Percentiles rank a stretch among this genome's conserved stretches.
Conservation (phyloP, 1,140 invertebrate species). For the Ganaspis sp. region DNA sequence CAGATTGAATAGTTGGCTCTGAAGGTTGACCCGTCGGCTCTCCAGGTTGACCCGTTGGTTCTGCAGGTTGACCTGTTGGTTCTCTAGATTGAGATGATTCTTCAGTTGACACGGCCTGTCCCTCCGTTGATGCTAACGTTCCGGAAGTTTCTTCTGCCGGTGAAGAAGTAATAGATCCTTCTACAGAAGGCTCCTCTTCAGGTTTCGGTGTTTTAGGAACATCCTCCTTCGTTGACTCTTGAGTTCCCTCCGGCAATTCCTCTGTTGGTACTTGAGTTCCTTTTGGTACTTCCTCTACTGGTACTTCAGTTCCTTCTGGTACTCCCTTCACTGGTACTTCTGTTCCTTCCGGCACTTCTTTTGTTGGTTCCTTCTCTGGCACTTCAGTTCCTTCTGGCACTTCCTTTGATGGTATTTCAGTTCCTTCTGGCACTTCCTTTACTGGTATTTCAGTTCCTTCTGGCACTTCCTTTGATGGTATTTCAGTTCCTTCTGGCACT, state of each 20-base stretch:
- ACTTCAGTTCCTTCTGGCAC: constrained; percentile 42
- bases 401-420: constrained; percentile 17
- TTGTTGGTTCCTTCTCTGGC: too few relatives aligned
- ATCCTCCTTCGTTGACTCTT: too few relatives aligned
- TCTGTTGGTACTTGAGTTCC: background rate
- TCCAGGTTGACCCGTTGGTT: too few relatives aligned
- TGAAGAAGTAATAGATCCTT: background rate
- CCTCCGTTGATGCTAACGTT: background rate
- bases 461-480: background rate
- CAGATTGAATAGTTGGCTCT: too few relatives aligned
- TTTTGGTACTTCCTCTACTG: constrained; percentile 29
- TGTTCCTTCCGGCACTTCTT: too few relatives aligned
- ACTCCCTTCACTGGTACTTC: constrained; percentile 36
- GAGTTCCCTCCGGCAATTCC: background rate
- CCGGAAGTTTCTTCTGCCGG: background rate
- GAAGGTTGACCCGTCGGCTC: too few relatives aligned
- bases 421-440: constrained; percentile 10
- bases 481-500: background rate
- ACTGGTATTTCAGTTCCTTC: constrained; percentile 33
- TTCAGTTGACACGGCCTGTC: constrained; percentile 25
- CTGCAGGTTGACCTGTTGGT: constrained; percentile 35
- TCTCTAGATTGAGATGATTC: too few relatives aligned
- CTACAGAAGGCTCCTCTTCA: background rate
- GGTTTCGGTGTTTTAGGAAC: too few relatives aligned
- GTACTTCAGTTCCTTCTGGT: background rate